Evolutionary conservation across 2,797 vertebrate genomes (phyloP), one percentile per base, ranked within the genome.

Genomic region (Bucorvus abyssinicus): DNA sequence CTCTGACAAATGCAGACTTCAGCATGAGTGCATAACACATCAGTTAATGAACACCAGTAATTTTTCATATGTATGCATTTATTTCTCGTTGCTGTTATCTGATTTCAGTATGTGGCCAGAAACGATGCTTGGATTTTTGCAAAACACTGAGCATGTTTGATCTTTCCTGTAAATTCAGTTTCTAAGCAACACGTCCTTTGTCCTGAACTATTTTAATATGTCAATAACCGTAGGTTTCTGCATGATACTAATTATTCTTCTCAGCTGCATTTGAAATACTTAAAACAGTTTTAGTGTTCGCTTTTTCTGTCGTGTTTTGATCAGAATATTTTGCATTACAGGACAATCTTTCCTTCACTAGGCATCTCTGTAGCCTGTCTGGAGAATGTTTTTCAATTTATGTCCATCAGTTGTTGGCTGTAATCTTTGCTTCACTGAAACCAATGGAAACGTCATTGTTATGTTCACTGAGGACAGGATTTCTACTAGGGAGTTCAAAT

Each of bases 101-200:
- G 50, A 79, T 56, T 90, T 69, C 21, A 32, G 38, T 73, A 50
- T 1, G 1, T 63, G 65, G 59, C 44, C 77, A 84, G 45, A 71
- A 95, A 59, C 67, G 83, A 79, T 89, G 61, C 80, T 79, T 70
- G 23, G 34, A 56, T 86, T 93, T 86, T 85, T 87, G 60, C 44
- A 84, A 84, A 87, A 82, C 49, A 49, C 30, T 79, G 52, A 77
- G 64, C 38, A 34, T 69, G 21, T 94, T 89, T 20, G 1, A 77
- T 94, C 87, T 93, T 92, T 77, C 45, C 56, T 87, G 75, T 95
- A 93, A 91, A 78, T 92, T 94, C 86, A 94, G 92, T 96, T 92
- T 64, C 86, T 92, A 93, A 95, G 84, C 92, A 95, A 93, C 92
- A 93, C 17, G 34, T 84, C 55, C 84, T 91, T 96, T 93, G 89